These are phyloP conservation scores for Temnothorax rugatulus DNA, from an alignment of 2,888 invertebrate species.

Conservation along the genomic window DNA sequence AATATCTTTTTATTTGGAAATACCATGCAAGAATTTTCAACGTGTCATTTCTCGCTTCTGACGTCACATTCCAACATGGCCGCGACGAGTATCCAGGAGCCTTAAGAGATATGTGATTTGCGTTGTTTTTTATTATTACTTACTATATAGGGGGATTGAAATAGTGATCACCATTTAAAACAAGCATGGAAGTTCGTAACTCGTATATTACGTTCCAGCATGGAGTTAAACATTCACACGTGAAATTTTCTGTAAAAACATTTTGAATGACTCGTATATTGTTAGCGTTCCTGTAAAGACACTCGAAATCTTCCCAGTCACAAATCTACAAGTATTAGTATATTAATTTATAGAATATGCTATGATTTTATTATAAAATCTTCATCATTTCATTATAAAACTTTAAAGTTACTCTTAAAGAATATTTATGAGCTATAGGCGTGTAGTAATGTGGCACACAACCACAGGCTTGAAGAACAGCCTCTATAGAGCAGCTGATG, in stretches of 20 bases:
- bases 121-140: constrained; percentile 34
- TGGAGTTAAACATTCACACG: constrained; percentile 58
- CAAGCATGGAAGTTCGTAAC: neutral
- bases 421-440: constrained; percentile 69
- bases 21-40: too few relatives aligned
- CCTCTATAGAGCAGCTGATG: constrained; percentile 76
- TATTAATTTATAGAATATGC: neutral
- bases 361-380: neutral
- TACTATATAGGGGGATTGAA: constrained; percentile 34
- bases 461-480: constrained; percentile 75
- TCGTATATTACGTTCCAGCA: constrained; percentile 57
- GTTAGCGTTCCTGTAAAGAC: constrained; percentile 49
- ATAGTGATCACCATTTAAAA: neutral
- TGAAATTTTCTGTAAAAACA: constrained; percentile 19
- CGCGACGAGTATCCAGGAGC: too few relatives aligned
- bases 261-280: constrained; percentile 38
- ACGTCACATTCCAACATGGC: too few relatives aligned
- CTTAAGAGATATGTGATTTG: neutral
- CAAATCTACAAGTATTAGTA: constrained; percentile 52
- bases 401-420: constrained; percentile 53
- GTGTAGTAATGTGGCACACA: constrained; percentile 82
- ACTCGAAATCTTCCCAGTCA: constrained; percentile 24
- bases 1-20: too few relatives aligned
- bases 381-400: neutral
- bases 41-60: too few relatives aligned